phyloP scores from a whole-genome alignment of 2,888 invertebrate species.

The Diarsia brunnea region DNA sequence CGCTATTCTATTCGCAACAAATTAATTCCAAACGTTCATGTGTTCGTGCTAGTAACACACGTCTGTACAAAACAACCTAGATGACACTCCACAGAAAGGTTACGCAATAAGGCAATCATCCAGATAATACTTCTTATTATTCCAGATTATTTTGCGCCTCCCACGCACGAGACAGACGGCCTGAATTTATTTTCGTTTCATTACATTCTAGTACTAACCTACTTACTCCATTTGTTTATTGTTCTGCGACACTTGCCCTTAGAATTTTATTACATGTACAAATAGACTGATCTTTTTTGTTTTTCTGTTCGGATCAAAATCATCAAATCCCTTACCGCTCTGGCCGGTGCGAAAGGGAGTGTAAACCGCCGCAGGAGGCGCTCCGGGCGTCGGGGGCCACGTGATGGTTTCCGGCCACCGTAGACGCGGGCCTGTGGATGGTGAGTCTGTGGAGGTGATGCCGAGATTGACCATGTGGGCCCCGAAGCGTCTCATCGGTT shows the following conservation, averaged over 20 bases:
- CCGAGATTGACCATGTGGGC: too few relatives aligned
- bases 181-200: slow-evolving; percentile 42
- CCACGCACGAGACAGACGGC: slow-evolving; percentile 28
- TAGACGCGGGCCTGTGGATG: too few relatives aligned
- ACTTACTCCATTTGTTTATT: slow-evolving; percentile 37
- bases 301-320: too few relatives aligned
- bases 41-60: not conserved
- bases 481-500: too few relatives aligned
- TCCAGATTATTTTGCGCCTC: slow-evolving; percentile 33
- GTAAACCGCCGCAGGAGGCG: too few relatives aligned
- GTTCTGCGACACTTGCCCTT: slow-evolving; percentile 25
- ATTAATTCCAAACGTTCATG: not conserved
- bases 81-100: not conserved
- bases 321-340: too few relatives aligned
- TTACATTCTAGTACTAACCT: slow-evolving; percentile 26
- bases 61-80: not conserved
- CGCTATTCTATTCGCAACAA: not conserved
- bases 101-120: slow-evolving; percentile 10
- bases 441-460: too few relatives aligned
- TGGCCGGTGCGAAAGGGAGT: too few relatives aligned
- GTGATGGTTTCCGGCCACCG: too few relatives aligned
- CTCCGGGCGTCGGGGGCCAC: too few relatives aligned
- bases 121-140: slow-evolving; percentile 44
- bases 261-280: slow-evolving; percentile 59
- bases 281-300: slow-evolving; percentile 41